These are phyloP conservation scores for Zaprionus inermis DNA, from an alignment of 1,140 invertebrate species.

Conservation along the genomic window DNA sequence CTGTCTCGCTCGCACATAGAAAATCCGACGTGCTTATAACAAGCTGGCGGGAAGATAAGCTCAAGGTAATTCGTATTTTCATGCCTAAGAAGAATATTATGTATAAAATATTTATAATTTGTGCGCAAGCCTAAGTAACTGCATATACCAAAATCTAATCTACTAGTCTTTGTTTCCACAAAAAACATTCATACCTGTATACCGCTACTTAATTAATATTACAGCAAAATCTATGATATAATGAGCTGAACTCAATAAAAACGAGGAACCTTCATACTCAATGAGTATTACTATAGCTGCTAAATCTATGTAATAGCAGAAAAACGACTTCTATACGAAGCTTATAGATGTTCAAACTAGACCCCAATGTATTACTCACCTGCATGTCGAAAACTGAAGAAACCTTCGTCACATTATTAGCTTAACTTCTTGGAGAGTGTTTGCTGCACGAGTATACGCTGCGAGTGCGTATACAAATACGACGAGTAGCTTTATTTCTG, in stretches of 20 bases:
- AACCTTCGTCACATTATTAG: slow-evolving; percentile 5
- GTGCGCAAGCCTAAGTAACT: too few relatives aligned
- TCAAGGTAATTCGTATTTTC: too few relatives aligned
- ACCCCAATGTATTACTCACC: slow-evolving; percentile 1
- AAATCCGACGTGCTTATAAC: too few relatives aligned
- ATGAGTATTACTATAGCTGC: not conserved
- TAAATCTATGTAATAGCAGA: not conserved
- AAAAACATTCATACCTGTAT: too few relatives aligned
- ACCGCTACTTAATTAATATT: too few relatives aligned
- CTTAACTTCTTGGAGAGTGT: slow-evolving; percentile 1
- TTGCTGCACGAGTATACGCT: slow-evolving; percentile 33
- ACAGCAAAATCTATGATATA: not conserved
- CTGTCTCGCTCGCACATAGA: not conserved
- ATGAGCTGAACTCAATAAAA: not conserved
- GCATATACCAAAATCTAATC: too few relatives aligned
- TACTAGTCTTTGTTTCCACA: too few relatives aligned
- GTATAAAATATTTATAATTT: too few relatives aligned
- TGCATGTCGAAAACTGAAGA: slow-evolving; percentile 7
- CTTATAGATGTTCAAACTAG: not conserved
- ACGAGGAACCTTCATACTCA: not conserved
- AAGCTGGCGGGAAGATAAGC: not conserved
- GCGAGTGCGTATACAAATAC: slow-evolving; percentile 63
- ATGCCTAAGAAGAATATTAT: not conserved
- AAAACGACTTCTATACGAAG: not conserved
- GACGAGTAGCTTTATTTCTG: slow-evolving; percentile 35